These are phyloP conservation scores for Melanotaenia trifasciata DNA, from an alignment of 2,797 vertebrate species.

Conservation along the genomic window DNA sequence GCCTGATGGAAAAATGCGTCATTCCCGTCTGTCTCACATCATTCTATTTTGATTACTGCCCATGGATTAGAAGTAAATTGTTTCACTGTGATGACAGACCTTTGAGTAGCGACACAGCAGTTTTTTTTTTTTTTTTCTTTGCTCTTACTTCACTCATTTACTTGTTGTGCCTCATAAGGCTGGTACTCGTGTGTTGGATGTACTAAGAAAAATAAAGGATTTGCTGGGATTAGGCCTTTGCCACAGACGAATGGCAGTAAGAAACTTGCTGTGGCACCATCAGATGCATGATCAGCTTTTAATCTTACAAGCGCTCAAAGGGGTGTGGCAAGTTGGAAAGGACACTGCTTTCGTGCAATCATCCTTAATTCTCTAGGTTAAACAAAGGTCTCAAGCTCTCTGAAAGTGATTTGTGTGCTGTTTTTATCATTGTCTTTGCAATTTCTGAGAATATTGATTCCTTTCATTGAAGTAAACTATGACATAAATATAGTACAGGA, in stretches of 20 bases:
- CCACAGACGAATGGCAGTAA: constrained; percentile 65
- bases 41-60: constrained; percentile 73
- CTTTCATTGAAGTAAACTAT: neutral
- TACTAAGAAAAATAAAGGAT: constrained; percentile 80
- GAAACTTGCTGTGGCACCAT: constrained; percentile 70
- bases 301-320: constrained; percentile 69
- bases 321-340: constrained; percentile 51
- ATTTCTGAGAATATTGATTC: constrained; percentile 31
- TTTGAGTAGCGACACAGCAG: constrained; percentile 45
- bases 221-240: constrained; percentile 75
- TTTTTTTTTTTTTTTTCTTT: constrained; percentile 63
- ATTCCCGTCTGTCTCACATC: constrained; percentile 57
- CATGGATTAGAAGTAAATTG: constrained; percentile 69
- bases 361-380: constrained; percentile 61
- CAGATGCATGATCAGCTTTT: constrained; percentile 75
- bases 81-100: constrained; percentile 63
- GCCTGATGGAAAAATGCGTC: constrained; percentile 71
- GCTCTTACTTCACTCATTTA: constrained; percentile 51
- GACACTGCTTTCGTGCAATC: constrained; percentile 73
- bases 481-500: neutral
- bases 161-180: constrained; percentile 43
- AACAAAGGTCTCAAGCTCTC: constrained; percentile 33
- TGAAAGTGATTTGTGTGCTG: constrained; percentile 27
- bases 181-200: constrained; percentile 57
- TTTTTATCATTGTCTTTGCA: constrained; percentile 37